Conservation (phyloP, 2,888 invertebrate genomes). For the Acrocera orbiculus region DNA sequence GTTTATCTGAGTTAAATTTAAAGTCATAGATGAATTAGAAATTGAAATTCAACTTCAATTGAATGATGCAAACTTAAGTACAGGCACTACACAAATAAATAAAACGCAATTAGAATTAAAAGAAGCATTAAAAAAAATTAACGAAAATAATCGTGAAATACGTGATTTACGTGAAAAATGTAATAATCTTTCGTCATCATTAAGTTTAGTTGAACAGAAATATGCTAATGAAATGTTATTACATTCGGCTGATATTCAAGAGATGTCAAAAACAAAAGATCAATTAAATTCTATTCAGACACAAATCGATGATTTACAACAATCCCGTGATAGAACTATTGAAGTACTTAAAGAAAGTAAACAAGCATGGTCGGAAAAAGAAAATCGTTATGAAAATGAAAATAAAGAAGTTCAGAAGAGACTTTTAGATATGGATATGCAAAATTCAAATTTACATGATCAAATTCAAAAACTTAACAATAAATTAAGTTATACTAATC, state of each 20-base stretch:
- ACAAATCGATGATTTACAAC: conserved; percentile 44
- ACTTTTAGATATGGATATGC: conserved; percentile 54
- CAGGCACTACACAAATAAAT: conserved; percentile 38
- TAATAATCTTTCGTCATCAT: conserved; percentile 40
- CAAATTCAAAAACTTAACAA: conserved; percentile 70
- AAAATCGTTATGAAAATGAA: conserved; percentile 44
- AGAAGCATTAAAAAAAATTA: conserved; percentile 37
- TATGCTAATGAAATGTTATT: conserved; percentile 63
- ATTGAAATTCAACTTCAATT: conserved; percentile 51
- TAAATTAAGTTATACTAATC: conserved; percentile 33
- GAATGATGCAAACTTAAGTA: conserved; percentile 40
- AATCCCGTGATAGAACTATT: conserved; percentile 43
- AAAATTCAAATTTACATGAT: conserved; percentile 65
- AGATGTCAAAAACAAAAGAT: conserved; percentile 46
- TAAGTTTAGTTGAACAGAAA: conserved; percentile 56
- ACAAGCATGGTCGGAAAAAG: conserved; percentile 39
- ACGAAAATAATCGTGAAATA: conserved; percentile 42
- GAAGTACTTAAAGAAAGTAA: conserved; percentile 46
- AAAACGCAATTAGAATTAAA: conserved; percentile 45
- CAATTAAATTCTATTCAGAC: conserved; percentile 40
- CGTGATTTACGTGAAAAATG: conserved; percentile 44
- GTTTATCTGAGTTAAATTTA: conserved; percentile 31
- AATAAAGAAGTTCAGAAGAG: conserved; percentile 48
- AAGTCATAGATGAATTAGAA: conserved; percentile 48
- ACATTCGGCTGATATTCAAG: conserved; percentile 57